Base-by-base conservation (phyloP, 2,888 invertebrate genomes). In the Nebria salina region DNA sequence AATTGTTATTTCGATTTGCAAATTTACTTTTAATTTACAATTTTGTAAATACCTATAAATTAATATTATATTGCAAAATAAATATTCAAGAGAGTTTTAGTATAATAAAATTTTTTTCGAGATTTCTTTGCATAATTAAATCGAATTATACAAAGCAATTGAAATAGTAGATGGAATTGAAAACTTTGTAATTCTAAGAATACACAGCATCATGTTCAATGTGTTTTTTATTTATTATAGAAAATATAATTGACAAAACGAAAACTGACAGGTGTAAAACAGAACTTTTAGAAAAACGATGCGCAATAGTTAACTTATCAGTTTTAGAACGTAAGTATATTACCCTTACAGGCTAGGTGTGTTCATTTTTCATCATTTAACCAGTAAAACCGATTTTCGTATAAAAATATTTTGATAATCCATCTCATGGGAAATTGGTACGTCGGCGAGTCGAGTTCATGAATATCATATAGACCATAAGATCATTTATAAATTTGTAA, bases 391-490 rank as follows among this genome's bases (percentile, higher is more conserved):
- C 54, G 54, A 54, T 54, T 54, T 54, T 54, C 54, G 13, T 54
- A 54, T 54, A 13, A 54, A 54, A 54, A 54, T 54, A 8, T 54
- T 54, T 54, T 54, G 11, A 54, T 54, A 54, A 54, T 54, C 54
- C 72, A 34, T 77, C 77, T 72, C 77, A 65, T 72, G 77, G 72
- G 77, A 77, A 77, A 77, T 77, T 77, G 72, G 54, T 26, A n/a
- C 26, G 65, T 65, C 43, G 77, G 25, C 76, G 9, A 68, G 66
- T 68, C 25, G 26, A 25, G n/a, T n/a, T 26, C 25, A 72, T 77
- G 77, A 77, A 77, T 77, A 54, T 77, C 68, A 72, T 70, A 77
- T 77, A 54, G 11, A 15, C 70, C 41, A 72, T 70, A 70, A 72
- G 64, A 26, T 54, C 13, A 54, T 54, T 54, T 54, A 54, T 54